These are phyloP conservation scores for Nasonia longicornis DNA, from an alignment of 1,140 invertebrate species.

Conservation along the genomic window DNA sequence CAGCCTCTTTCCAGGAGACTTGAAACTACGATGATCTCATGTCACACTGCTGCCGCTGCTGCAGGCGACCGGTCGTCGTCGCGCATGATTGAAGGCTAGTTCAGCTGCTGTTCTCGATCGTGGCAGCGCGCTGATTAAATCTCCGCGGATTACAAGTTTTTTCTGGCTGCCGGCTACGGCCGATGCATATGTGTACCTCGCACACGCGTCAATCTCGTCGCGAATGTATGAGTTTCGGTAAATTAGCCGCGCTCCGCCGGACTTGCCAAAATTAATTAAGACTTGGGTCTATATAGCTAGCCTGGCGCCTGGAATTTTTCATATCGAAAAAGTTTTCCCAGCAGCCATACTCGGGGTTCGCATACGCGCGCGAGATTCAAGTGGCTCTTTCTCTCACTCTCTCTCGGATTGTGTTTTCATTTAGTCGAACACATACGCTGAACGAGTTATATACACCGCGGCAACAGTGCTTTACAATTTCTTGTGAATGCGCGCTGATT, in stretches of 20 bases:
- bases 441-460: background rate
- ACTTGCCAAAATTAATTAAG: conserved; percentile 38
- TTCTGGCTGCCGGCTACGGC: background rate
- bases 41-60: background rate
- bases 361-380: background rate
- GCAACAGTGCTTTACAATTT: too few relatives aligned
- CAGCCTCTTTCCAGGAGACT: conserved; percentile 3
- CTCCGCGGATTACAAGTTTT: conserved; percentile 17
- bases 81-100: conserved; percentile 14
- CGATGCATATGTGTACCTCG: background rate
- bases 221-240: conserved; percentile 13
- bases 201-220: background rate
- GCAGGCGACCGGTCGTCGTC: background rate
- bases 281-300: background rate
- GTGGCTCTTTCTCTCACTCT: background rate
- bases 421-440: background rate
- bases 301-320: background rate
- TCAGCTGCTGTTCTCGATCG: background rate
- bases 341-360: background rate
- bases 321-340: conserved; percentile 20
- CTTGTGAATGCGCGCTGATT: too few relatives aligned
- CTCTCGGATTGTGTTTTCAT: background rate
- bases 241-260: conserved; percentile 25
- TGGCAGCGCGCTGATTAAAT: conserved; percentile 31
- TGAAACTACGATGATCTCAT: conserved; percentile 15